phyloP scores from a whole-genome alignment of 2,113 vertebrate genomes.

The Cyanoliseus patagonus region DNA sequence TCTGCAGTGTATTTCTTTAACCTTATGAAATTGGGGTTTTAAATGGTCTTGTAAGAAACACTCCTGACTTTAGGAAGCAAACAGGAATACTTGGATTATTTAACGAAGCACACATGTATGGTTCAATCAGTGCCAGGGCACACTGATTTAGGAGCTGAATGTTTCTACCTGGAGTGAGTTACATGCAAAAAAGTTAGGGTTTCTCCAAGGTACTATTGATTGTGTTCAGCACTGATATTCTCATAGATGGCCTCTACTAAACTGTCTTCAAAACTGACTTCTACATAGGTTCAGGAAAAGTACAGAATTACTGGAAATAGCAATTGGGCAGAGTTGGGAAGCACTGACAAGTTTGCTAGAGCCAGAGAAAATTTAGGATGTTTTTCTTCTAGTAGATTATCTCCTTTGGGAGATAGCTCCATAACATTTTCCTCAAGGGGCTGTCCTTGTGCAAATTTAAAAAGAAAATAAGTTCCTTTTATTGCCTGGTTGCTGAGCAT shows the following conservation, averaged over 20 bases:
- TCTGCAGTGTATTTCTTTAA: background rate
- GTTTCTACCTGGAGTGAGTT: background rate
- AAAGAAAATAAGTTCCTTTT: background rate
- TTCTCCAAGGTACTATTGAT: background rate
- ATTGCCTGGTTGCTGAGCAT: background rate
- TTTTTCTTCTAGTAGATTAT: background rate
- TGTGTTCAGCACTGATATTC: background rate
- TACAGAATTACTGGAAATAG: background rate
- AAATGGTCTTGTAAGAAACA: background rate
- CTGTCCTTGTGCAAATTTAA: background rate
- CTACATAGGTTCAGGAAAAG: background rate
- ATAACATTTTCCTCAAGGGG: background rate
- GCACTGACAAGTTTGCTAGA: background rate
- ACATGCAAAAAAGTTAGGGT: background rate
- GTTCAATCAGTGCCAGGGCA: background rate
- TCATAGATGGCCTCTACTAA: background rate
- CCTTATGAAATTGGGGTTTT: background rate
- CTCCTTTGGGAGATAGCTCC: background rate
- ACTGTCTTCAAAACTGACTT: background rate
- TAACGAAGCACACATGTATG: background rate
- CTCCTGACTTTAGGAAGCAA: background rate
- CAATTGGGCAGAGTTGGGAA: rapidly evolving
- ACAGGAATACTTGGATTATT: background rate
- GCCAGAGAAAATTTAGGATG: background rate
- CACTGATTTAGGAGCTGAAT: background rate